Evolutionary conservation across 2,113 vertebrate species (phyloP), one percentile per base, ranked within the genome.

Genomic region (Rattus rattus): DNA sequence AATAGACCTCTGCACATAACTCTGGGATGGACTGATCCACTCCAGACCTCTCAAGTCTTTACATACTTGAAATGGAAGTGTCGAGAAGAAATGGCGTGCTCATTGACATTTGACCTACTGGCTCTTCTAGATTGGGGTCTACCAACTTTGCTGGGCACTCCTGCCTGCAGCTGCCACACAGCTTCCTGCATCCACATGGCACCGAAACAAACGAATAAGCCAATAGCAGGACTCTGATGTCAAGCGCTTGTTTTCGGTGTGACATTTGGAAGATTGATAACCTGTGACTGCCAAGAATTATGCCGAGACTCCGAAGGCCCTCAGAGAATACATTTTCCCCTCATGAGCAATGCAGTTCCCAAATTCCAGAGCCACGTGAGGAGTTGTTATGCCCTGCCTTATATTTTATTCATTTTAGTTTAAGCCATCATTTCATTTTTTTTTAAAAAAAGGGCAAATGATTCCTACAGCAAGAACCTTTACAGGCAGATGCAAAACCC

Each of bases 401-500:
- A 90, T 85, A 75, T 90, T 90, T 97, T 96, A 92, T 93, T 95
- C 83, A 63, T 92, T 49, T 80, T 92, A 72, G 87, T 67, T 73
- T 69, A 90, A 94, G 33, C 28, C 80, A 80, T 84, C 61, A 52
- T 69, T 85, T 90, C 30, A 84, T 79, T 70, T 73, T 73, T 43
- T 72, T 73, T 19, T 30, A 75, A 43, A 52, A 75, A 87, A 79
- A 43, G 73, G 63, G 65, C 94, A 90, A 86, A 90, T 63, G 63
- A 84, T 85, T 90, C 81, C 84, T 90, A 13, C 19, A 95, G 95
- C 90, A 90, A 95, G 75, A 70, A 90, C 54, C 88, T 92, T 96
- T 92, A 52, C 0, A n/a, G 94, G 94, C 88, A 92, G 94, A 97
- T 90, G 65, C 93, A 96, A 97, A 95, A n/a, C 80, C 54, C 92